Conservation (phyloP, 2,113 vertebrate species). For the Alosa alosa region DNA sequence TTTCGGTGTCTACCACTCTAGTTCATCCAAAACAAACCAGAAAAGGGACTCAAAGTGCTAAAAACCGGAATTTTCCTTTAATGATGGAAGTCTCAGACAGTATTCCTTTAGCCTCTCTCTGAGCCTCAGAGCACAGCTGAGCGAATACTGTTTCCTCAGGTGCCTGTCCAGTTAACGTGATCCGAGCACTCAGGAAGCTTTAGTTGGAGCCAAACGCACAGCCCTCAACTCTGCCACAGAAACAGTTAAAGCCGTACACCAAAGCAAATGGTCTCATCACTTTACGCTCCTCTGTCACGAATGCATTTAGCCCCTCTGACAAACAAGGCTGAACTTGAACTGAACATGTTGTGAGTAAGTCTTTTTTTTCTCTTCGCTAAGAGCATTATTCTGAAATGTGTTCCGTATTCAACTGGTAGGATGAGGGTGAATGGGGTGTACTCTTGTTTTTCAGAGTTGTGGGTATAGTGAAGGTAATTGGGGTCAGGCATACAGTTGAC, state of each 20-base stretch:
- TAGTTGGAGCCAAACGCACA: neutral
- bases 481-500: slow-evolving; percentile 50
- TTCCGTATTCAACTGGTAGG: neutral
- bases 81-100: neutral
- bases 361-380: neutral
- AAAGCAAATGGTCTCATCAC: neutral
- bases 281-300: neutral
- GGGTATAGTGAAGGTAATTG: slow-evolving; percentile 38
- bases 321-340: slow-evolving; percentile 7
- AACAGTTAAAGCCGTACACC: neutral
- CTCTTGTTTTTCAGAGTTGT: neutral
- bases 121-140: neutral
- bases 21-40: too few relatives aligned
- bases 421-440: neutral
- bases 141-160: neutral
- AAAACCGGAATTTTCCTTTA: neutral
- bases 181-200: neutral
- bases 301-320: neutral
- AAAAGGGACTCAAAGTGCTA: too few relatives aligned
- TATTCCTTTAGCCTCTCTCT: neutral
- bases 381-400: neutral
- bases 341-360: neutral
- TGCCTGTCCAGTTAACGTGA: neutral
- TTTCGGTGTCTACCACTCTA: too few relatives aligned
- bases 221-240: neutral